Conservation (phyloP, 2,797 vertebrate genomes). For the Periophthalmus magnuspinnatus region DNA sequence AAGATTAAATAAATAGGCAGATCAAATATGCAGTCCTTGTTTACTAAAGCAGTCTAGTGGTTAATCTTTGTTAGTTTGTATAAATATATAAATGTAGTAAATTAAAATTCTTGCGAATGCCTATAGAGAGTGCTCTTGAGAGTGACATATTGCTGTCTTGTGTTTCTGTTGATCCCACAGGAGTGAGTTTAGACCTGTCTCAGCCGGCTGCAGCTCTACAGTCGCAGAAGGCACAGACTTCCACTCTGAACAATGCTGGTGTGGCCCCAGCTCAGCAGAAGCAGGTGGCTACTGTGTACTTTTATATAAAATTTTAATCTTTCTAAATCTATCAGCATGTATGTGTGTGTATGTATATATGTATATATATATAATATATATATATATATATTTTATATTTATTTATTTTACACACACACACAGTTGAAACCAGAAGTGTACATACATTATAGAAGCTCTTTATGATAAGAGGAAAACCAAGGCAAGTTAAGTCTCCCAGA, state of each 20-base stretch:
- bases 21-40: background rate
- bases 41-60: background rate
- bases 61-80: background rate
- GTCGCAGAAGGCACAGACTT: constrained; percentile 77
- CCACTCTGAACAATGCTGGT: constrained; percentile 66
- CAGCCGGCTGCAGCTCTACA: constrained; percentile 84
- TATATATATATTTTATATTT: no score
- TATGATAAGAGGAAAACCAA: no score
- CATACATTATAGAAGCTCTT: no score
- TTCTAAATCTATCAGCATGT: no score
- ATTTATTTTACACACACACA: no score
- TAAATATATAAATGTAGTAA: background rate
- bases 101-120: background rate
- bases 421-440: no score
- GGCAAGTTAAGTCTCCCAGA: no score
- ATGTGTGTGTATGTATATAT: no score
- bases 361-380: no score
- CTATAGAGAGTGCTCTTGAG: constrained; percentile 10
- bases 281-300: constrained; percentile 53
- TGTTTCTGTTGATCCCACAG: constrained; percentile 58
- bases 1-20: background rate
- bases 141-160: background rate
- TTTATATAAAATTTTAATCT: background rate
- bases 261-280: constrained; percentile 63
- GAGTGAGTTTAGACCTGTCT: constrained; percentile 75